Base-by-base conservation (phyloP, 2,113 vertebrate genomes). In the Phylloscopus trochiloides region DNA sequence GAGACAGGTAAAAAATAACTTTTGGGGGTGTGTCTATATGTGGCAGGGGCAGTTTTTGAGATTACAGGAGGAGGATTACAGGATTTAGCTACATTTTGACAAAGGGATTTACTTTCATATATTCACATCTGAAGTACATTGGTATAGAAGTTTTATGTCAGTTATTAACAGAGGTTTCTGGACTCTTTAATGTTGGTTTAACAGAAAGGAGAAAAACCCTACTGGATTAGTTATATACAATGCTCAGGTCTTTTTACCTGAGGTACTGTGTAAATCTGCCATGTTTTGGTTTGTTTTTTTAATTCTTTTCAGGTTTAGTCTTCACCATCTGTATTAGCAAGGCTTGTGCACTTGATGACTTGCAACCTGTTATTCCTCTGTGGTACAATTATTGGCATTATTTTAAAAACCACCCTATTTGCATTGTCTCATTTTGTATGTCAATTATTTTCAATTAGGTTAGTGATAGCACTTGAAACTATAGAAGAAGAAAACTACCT, bases 381-480 rank as follows among this genome's bases (percentile, higher is more conserved):
- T 51, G 52, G 29, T 80, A 47, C 34, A 48, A 48, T 74, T 94
- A 87, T 14, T 91, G 5, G 17, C 26, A 21, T 81, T 85, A 42
- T 51, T 90, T 26, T 4, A 57, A 88, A 94, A 40, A 2, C 0
- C 20, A 29, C 8, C 7, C 19, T 73, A 10, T 91, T 93, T 95
- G 50, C 31, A 31, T 68, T 72, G 63, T 80, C 47, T 90, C 42
- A 63, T 85, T 88, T 92, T 92, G 47, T 72, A 52, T 85, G 24
- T 73, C 70, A 79, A 72, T 85, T 78, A 36, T 93, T 87, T 96
- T 94, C 66, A 47, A 36, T 93, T 91, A 71, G 29, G 34, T 55
- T 97, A 51, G 21, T 55, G 48, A 28, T 71, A 87, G 31, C 17
- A 59, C 24, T 3, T 6, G 28, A 74, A 55, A 89, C 80, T 95